These are phyloP conservation scores for Iselma pallidipennis DNA, from an alignment of 2,888 invertebrate genomes.

Conservation along the genomic window DNA sequence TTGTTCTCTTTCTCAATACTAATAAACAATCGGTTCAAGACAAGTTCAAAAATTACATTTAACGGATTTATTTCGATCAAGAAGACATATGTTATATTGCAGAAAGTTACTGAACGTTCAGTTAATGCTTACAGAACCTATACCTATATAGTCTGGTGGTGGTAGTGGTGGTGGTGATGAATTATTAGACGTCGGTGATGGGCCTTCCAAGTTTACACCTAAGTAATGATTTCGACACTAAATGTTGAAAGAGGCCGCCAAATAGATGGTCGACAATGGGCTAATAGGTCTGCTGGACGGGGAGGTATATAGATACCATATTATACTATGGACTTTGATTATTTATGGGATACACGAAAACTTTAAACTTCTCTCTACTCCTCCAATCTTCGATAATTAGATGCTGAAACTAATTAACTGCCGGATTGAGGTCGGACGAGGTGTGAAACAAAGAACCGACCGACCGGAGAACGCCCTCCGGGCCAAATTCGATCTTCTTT, in stretches of 20 bases:
- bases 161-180: constrained; percentile 41
- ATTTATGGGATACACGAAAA: constrained; percentile 58
- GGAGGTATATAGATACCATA: not conserved
- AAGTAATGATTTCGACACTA: constrained; percentile 61
- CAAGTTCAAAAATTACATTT: not conserved
- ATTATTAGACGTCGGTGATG: constrained; percentile 55
- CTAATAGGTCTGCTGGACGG: constrained; percentile 43
- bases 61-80: not conserved
- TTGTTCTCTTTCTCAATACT: not conserved
- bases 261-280: constrained; percentile 50
- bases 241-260: constrained; percentile 55
- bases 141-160: not conserved
- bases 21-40: not conserved
- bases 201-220: constrained; percentile 58
- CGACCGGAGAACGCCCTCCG: constrained; percentile 42
- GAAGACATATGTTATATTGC: not conserved
- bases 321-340: constrained; percentile 41
- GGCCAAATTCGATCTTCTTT: not conserved
- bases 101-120: not conserved
- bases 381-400: constrained; percentile 54
- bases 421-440: constrained; percentile 52
- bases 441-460: constrained; percentile 59
- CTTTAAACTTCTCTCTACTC: constrained; percentile 46
- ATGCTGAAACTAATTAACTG: constrained; percentile 61
- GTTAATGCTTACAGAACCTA: not conserved